phyloP scores from a whole-genome alignment of 2,888 invertebrate species.

The Taenaris catops region DNA sequence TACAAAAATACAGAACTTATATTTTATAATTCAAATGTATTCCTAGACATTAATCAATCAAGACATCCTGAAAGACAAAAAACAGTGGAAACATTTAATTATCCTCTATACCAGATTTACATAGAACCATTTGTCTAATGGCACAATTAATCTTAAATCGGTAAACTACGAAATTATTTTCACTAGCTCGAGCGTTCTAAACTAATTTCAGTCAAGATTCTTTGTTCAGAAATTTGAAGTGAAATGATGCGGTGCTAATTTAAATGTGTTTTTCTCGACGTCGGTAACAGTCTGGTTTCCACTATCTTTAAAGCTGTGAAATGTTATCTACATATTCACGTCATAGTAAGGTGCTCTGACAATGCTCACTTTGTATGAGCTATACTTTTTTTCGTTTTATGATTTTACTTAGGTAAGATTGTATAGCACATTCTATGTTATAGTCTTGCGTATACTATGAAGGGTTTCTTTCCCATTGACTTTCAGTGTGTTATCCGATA shows the following conservation, averaged over 20 bases:
- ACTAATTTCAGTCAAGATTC: constrained; percentile 11
- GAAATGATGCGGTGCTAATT: constrained; percentile 16
- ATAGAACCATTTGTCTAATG: constrained; percentile 15
- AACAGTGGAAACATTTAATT: background rate
- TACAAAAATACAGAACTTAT: too few relatives aligned
- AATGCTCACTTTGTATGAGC: too few relatives aligned
- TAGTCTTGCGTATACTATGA: too few relatives aligned
- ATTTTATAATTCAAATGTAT: too few relatives aligned
- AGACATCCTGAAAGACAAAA: too few relatives aligned
- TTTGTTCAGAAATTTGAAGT: constrained; percentile 10
- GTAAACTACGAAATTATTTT: constrained; percentile 17
- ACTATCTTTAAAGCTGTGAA: constrained; percentile 4
- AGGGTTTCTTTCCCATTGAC: too few relatives aligned
- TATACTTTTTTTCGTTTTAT: too few relatives aligned
- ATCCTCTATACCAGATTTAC: constrained; percentile 11
- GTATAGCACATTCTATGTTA: too few relatives aligned
- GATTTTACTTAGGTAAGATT: too few relatives aligned
- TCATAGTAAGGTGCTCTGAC: background rate
- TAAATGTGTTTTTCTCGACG: constrained; percentile 13
- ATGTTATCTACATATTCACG: constrained; percentile 1
- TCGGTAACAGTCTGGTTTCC: constrained; percentile 7
- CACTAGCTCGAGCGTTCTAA: constrained; percentile 4
- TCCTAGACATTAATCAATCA: too few relatives aligned
- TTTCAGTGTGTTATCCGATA: too few relatives aligned
- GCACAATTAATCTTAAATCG: constrained; percentile 20